phyloP scores from a whole-genome alignment of 1,140 invertebrate species.

The Drosophila azteca region DNA sequence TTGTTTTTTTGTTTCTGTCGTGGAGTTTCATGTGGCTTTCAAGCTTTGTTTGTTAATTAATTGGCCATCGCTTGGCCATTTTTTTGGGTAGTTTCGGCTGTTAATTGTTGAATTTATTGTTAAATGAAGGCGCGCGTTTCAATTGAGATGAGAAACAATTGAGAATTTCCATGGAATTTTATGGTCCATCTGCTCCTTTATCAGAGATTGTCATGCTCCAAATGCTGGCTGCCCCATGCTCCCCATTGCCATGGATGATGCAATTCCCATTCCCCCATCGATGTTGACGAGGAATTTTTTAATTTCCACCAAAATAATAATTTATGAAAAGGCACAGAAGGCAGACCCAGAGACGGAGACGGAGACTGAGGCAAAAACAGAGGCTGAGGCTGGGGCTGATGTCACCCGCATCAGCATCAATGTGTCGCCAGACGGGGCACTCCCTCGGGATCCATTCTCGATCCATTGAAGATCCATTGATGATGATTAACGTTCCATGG shows the following conservation, averaged over 20 bases:
- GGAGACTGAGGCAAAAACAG: no score
- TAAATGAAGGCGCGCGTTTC: slow-evolving; percentile 28
- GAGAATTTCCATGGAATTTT: slow-evolving; percentile 36
- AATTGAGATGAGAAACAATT: slow-evolving; percentile 47
- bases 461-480: background rate
- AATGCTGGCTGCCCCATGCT: slow-evolving; percentile 22
- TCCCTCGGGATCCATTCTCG: slow-evolving; percentile 9
- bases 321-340: slow-evolving; percentile 40
- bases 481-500: slow-evolving; percentile 27
- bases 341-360: background rate
- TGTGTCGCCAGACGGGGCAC: background rate
- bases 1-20: background rate
- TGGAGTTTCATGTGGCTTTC: slow-evolving; percentile 25
- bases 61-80: slow-evolving; percentile 40
- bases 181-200: background rate
- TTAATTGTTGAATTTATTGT: slow-evolving; percentile 42
- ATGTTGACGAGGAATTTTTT: slow-evolving; percentile 50
- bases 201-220: slow-evolving; percentile 31
- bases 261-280: slow-evolving; percentile 1
- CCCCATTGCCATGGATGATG: slow-evolving; percentile 30
- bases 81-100: no score
- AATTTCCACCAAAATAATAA: slow-evolving; percentile 67
- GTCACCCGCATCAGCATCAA: slow-evolving; percentile 41
- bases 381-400: slow-evolving; percentile 14
- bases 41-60: slow-evolving; percentile 80